Evolutionary conservation across 2,888 invertebrate genomes (phyloP), one percentile per base, ranked within the genome.

Genomic region (Thera britannica): DNA sequence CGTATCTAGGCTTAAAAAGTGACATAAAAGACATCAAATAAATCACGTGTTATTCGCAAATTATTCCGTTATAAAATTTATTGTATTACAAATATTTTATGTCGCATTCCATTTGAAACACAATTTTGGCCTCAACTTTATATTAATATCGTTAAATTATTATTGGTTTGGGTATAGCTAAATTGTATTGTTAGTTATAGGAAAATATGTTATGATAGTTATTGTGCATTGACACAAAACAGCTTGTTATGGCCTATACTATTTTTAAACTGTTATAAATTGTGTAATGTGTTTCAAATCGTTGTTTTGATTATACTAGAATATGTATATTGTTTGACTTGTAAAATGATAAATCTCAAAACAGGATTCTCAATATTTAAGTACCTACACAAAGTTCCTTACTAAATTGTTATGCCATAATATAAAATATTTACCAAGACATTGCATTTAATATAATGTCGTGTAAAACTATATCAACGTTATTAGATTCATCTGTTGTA

Each of bases 81-180:
- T 34, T 36, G 8, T 57, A 49, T 41, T 2, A 38, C 48, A 60
- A 55, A 34, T 3, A 23, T 65, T 35, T 52, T 54, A 65, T 68
- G 62, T 66, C 65, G 66, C 69, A 69, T 66, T 69, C 69, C 65
- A 66, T 63, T 62, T 59, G 44, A 61, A 56, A 58, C 12, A 56
- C 12, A 41, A 36, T 48, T 38, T 58, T 56, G 51, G 51, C 55
- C 48, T 65, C 23, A 55, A 55, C 36, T 34, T 57, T 34, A 54
- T 35, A 46, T 56, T 62, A 23, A 46, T 46, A 55, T 49, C 4
- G 34, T 36, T 51, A 44, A 4, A 41, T 51, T 38, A 51, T 56
- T 57, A 54, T 57, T 62, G 61, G 65, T 58, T 64, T 68, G 58
- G 68, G 65, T 11, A 52, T 56, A 56, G 8, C 2, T 36, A 55